These are phyloP conservation scores for Choreutis nemorana DNA, from an alignment of 2,888 invertebrate genomes.

Conservation along the genomic window DNA sequence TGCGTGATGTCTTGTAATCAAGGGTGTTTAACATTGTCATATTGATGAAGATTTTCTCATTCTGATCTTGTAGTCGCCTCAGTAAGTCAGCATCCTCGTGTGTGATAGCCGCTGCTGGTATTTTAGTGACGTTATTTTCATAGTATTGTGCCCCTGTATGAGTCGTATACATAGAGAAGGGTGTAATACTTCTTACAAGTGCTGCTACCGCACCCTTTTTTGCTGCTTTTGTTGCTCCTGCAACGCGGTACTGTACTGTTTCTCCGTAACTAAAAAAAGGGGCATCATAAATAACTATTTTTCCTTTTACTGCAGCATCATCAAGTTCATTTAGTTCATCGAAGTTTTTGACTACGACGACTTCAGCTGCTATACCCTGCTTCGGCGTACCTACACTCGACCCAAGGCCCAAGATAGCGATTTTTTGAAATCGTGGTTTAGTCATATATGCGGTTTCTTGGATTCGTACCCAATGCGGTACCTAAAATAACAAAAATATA, in stretches of 20 bases:
- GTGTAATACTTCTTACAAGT: slow-evolving; percentile 76
- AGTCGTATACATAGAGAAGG: slow-evolving; percentile 76
- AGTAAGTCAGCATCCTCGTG: slow-evolving; percentile 79
- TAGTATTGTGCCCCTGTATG: slow-evolving; percentile 78
- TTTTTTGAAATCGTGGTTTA: slow-evolving; percentile 63
- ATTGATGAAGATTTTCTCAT: slow-evolving; percentile 39
- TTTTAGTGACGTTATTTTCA: slow-evolving; percentile 61
- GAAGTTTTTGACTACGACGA: slow-evolving; percentile 73
- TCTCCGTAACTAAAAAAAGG: slow-evolving; percentile 69
- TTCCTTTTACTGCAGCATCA: slow-evolving; percentile 60
- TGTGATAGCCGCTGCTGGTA: slow-evolving; percentile 78
- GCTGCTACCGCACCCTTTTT: slow-evolving; percentile 77
- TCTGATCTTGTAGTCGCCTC: slow-evolving; percentile 65
- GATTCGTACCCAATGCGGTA: slow-evolving; percentile 64
- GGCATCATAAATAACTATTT: slow-evolving; percentile 81
- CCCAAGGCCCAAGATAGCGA: slow-evolving; percentile 75
- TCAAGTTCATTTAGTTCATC: slow-evolving; percentile 66
- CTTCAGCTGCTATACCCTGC: slow-evolving; percentile 74
- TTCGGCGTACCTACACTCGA: slow-evolving; percentile 71
- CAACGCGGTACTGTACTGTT: slow-evolving; percentile 70
- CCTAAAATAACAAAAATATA: slow-evolving; percentile 20
- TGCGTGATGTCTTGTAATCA: slow-evolving; percentile 69
- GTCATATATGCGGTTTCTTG: slow-evolving; percentile 70
- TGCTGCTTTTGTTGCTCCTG: slow-evolving; percentile 73
- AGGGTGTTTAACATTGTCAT: slow-evolving; percentile 71